Base-by-base conservation (phyloP, 2,888 invertebrate species). In the Ochropleura plecta region DNA sequence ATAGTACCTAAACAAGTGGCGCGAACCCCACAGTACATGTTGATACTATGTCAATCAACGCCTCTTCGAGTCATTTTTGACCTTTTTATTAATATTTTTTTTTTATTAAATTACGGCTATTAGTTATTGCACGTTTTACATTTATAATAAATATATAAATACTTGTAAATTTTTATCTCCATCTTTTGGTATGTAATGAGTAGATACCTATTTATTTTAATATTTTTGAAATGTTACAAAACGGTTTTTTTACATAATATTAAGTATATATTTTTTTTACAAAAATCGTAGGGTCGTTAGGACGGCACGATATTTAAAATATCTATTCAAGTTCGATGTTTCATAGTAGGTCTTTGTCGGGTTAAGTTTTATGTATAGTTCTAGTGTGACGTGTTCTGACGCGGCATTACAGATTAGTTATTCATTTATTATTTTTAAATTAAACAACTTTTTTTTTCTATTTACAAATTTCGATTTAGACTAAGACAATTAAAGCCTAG, bases 61-160 rank as follows among this genome's bases (percentile, higher is more conserved):
- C 91, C 94, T 94, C 94, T 94, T 92, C 94, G 94, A 95, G 94
- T 94, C 94, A 95, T 94, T 90, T 89, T 87, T 83, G 86, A 83
- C 93, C 69, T 85, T 89, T 92, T 94, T 94, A 95, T 94, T 95
- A 95, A 80, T 85, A 78, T 83, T 94, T 95, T 95, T 95, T 95
- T 95, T 95, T 95, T 92, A 94, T 94, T 95, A 95, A 95, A 95
- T 96, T 96, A 96, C 94, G 92, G 90, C 96, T 96, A 96, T 96
- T 95, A 96, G 93, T 96, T 96, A 96, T 96, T 96, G 96, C 96
- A 96, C 96, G 94, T 95, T 96, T 96, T 96, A 96, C 94, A 96
- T 95, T 95, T 95, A 96, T 94, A 96, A 96, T 96, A 96, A 96
- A 96, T 96, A 96, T 96, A 96, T 96, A 96, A 96, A 96, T 96